Percentiles rank a stretch among this genome's conserved stretches.
Conservation (phyloP, 2,888 invertebrate species). For the Sclerodermus sp. region DNA sequence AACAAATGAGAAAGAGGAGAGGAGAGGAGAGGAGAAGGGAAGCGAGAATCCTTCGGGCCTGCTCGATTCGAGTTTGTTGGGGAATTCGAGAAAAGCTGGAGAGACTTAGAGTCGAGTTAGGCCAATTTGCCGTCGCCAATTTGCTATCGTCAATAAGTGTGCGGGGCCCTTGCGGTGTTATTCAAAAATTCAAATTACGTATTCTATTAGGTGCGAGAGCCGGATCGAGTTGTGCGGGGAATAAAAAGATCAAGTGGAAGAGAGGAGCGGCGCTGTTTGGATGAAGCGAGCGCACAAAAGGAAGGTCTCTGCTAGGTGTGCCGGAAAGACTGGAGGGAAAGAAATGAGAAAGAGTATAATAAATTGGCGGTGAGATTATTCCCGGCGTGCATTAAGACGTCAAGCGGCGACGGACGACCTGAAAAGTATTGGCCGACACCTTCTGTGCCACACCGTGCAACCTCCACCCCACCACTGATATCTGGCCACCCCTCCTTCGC, state of each 20-base stretch:
- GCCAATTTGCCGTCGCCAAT: too few species aligned
- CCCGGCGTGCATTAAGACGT: conserved; percentile 59
- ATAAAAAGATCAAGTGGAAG: conserved; percentile 9
- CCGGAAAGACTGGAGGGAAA: conserved; percentile 30
- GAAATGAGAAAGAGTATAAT: conserved; percentile 58
- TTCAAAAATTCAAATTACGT: conserved; percentile 51
- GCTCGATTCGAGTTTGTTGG: too few species aligned
- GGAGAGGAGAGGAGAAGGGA: background rate
- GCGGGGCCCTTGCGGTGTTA: conserved; percentile 22
- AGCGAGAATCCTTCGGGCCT: too few species aligned
- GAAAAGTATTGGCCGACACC: conserved; percentile 57
- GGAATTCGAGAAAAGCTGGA: too few species aligned
- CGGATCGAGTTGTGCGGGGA: background rate
- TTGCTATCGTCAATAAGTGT: too few species aligned
- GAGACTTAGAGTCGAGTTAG: too few species aligned
- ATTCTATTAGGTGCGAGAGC: conserved; percentile 51
- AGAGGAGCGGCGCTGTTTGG: conserved; percentile 18
- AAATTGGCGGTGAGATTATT: conserved; percentile 59
- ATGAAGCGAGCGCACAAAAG: conserved; percentile 38
- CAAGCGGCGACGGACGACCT: conserved; percentile 56
- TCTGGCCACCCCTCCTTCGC: conserved; percentile 21
- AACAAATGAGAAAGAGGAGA: background rate
- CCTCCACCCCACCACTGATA: conserved; percentile 15
- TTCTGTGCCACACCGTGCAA: conserved; percentile 36
- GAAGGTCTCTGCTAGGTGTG: conserved; percentile 37